A percentile compares a stretch with the other conserved stretches of the same genome.
These are phyloP conservation scores for Silurus glanis DNA, from an alignment of 2,113 vertebrate genomes.

Conservation along the genomic window DNA sequence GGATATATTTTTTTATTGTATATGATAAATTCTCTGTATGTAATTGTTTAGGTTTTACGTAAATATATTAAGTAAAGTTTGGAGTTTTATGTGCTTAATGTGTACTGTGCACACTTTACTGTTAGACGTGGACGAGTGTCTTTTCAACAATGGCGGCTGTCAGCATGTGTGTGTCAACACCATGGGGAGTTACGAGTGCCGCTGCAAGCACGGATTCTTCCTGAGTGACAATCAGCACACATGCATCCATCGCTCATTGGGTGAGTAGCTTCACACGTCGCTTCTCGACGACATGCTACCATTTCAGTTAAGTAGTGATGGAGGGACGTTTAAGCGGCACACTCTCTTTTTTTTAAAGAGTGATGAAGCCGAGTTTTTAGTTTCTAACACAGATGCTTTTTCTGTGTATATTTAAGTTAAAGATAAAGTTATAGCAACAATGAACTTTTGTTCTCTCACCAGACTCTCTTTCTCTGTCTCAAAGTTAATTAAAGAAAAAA, in stretches of 20 bases:
- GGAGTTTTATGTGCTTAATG: neutral
- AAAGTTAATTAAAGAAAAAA: neutral
- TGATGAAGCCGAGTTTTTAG: neutral
- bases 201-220: conserved; percentile 92
- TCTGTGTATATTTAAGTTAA: neutral
- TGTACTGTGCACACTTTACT: conserved; percentile 42
- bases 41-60: neutral
- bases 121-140: conserved; percentile 90
- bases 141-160: conserved; percentile 93
- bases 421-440: too few species aligned
- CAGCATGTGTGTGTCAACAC: conserved; percentile 92
- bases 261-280: conserved; percentile 69
- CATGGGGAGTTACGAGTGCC: conserved; percentile 94
- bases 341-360: neutral
- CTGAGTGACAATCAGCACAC: conserved; percentile 98
- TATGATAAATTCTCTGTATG: too few species aligned
- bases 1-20: neutral
- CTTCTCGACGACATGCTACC: neutral
- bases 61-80: neutral
- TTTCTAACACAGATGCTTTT: neutral
- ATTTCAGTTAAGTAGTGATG: neutral
- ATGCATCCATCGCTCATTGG: conserved; percentile 94
- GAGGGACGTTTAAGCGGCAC: neutral
- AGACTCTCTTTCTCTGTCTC: neutral
- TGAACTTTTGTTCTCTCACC: neutral